phyloP scores from a whole-genome alignment of 2,888 invertebrate genomes.

The Drosophila rellima region DNA sequence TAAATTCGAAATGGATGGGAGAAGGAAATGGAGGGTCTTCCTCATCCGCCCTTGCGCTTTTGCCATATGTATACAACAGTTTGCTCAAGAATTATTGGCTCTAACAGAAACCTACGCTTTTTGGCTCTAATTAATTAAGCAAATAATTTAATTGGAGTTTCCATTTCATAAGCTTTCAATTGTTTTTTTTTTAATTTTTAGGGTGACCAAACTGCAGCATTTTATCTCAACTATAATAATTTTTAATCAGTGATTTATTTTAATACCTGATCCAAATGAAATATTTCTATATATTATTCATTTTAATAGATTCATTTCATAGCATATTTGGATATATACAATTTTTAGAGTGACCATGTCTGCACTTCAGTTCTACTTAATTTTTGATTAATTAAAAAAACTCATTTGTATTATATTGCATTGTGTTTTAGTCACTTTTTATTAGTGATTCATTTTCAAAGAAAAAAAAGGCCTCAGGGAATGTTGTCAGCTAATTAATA shows the following conservation, averaged over 20 bases:
- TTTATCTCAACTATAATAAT: too few relatives aligned
- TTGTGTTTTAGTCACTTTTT: not conserved
- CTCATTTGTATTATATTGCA: too few relatives aligned
- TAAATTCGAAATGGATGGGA: not conserved
- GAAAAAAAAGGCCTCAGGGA: not conserved
- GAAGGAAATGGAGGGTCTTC: not conserved
- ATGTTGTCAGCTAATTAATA: slow-evolving; percentile 13
- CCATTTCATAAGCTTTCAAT: too few relatives aligned
- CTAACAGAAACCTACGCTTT: not conserved
- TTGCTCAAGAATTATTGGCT: slow-evolving; percentile 3
- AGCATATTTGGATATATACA: too few relatives aligned
- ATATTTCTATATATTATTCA: too few relatives aligned
- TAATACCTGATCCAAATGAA: too few relatives aligned
- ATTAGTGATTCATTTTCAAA: not conserved
- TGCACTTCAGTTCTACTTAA: too few relatives aligned
- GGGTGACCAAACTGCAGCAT: not conserved
- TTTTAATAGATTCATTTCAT: too few relatives aligned
- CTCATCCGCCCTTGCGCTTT: slow-evolving; percentile 4
- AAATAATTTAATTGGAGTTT: slow-evolving; percentile 20
- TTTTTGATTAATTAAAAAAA: too few relatives aligned
- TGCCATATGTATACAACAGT: slow-evolving; percentile 3
- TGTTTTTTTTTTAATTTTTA: not conserved
- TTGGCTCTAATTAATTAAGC: slow-evolving; percentile 1
- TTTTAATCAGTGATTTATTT: not conserved
- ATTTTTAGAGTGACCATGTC: too few relatives aligned